These are phyloP conservation scores for Megalurothrips usitatus DNA, from an alignment of 2,888 invertebrate species.

Conservation along the genomic window DNA sequence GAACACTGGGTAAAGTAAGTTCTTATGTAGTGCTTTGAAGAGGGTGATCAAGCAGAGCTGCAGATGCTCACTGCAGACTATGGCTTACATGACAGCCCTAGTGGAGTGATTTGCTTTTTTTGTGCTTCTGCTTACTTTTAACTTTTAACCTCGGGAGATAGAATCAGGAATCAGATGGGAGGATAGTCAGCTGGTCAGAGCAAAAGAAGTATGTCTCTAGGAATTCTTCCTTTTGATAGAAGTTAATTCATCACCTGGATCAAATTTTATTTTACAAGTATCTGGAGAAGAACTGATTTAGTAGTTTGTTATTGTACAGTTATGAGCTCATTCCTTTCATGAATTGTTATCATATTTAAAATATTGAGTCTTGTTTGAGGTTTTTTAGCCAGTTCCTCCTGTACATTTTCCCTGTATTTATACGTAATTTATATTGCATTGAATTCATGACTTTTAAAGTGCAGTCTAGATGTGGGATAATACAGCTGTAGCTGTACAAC, in stretches of 20 bases:
- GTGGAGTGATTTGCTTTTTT: conserved; percentile 17
- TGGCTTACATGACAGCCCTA: neutral
- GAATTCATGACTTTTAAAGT: conserved; percentile 20
- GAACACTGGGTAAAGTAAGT: neutral
- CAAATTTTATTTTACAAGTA: neutral
- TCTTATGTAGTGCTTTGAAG: neutral
- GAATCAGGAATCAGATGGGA: conserved; percentile 6
- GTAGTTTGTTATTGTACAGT: conserved; percentile 11
- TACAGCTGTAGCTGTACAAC: conserved; percentile 31
- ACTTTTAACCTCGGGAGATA: conserved; percentile 13
- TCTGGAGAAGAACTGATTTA: conserved; percentile 4
- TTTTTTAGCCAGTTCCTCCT: conserved; percentile 32
- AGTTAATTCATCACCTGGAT: neutral
- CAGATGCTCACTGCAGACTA: neutral
- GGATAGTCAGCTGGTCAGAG: conserved; percentile 12
- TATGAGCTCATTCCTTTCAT: neutral
- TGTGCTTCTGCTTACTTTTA: conserved; percentile 19
- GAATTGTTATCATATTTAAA: conserved; percentile 7
- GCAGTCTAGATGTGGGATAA: neutral
- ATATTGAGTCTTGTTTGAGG: conserved; percentile 30
- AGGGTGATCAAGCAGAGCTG: neutral
- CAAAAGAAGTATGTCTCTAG: neutral
- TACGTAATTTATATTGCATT: conserved; percentile 32
- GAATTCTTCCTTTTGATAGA: neutral
- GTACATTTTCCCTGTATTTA: conserved; percentile 33